Base-by-base conservation (phyloP, 2,113 vertebrate species). In the Chelonoidis abingdonii region DNA sequence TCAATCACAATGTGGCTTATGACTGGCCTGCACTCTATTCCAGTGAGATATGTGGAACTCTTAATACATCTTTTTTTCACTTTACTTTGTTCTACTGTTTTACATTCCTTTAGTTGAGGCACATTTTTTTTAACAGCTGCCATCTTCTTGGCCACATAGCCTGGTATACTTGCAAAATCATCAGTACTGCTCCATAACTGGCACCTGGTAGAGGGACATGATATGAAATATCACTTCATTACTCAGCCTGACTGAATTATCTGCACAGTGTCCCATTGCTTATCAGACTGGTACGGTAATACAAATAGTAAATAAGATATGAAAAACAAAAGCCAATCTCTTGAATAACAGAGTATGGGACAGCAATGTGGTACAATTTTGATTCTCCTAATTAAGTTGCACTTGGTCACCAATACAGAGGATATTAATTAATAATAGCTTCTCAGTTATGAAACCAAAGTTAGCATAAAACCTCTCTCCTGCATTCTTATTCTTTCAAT, bases 381-480 rank as follows among this genome's bases (percentile, higher is more conserved):
- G 84, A 82, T 86, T 80, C 72, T 25, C 12, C 41, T 44, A 44
- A 76, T 76, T 76, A 41, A 25, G 11, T 76, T 76, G 72, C 22
- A 86, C 14, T 35, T 86, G 53, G 92, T 83, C 72, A 88, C 49
- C 86, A 84, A 72, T 25, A 93, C 0, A 83, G 25, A 19, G 16
- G 78, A 78, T 0, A 85, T 80, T 57, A 92, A 95, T 49, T 80
- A 75, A 84, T 80, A 84, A 62, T 86, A 92, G 62, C 9, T 88
- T 91, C 81, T 87, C 21, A 75, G 54, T 92, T 91, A 89, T 29
- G 49, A 83, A 94, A 89, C 44, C 16, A 50, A 92, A 93, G 11
- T 85, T 92, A 65, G 78, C 41, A 44, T 6, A 95, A 95, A 92
- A 88, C 62, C 44, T 83, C 38, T 93, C 44, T 87, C 83, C 21